Evolutionary conservation across 2,888 invertebrate species (phyloP), one percentile per base, ranked within the genome.

Genomic region (Aspidiotus destructor): DNA sequence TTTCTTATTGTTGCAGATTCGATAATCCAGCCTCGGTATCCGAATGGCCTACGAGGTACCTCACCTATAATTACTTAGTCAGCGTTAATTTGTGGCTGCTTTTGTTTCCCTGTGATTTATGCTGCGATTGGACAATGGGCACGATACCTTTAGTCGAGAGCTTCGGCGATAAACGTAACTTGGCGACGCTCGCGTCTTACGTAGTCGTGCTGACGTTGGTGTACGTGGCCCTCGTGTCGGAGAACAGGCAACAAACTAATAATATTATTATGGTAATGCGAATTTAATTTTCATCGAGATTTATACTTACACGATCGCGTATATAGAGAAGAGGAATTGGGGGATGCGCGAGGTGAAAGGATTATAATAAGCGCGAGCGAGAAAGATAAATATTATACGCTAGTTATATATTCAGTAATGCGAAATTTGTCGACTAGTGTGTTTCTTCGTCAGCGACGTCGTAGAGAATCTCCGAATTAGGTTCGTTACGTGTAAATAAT

Each of bases 111-210:
- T 88, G 88, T 73, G 85, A 89, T 73, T 82, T 97, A 69, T 96
- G 96, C 80, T 96, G 96, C 79, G 97, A 97, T 80, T 97, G 96
- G 96, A 97, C 96, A 60, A 97, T 97, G 97, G 96, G 92, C 65
- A 93, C 93, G 8, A 87, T 97, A 69, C 90, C 94, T 0, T 79
- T 97, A 68, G 81, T 97, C 60, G 85, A 86, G 73, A 85, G 88
- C 52, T 83, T 92, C 76, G 75, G 82, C 7, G 97, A 97, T 78
- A 78, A 83, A 0, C 83, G 96, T 55, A 95, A 95, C 79, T 72
- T 93, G 60, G 85, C 86, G 15, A 95, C 94, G 0, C 62, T 92
- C 40, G 79, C 81, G 0, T 83, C 89, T 54, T 88, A 87, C 73
- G 76, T 80, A 0, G 81, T 81, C 54, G 78, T 89, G 41, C 77